Base-by-base conservation (phyloP, 2,797 vertebrate species). In the Megaceryle alcyon region DNA sequence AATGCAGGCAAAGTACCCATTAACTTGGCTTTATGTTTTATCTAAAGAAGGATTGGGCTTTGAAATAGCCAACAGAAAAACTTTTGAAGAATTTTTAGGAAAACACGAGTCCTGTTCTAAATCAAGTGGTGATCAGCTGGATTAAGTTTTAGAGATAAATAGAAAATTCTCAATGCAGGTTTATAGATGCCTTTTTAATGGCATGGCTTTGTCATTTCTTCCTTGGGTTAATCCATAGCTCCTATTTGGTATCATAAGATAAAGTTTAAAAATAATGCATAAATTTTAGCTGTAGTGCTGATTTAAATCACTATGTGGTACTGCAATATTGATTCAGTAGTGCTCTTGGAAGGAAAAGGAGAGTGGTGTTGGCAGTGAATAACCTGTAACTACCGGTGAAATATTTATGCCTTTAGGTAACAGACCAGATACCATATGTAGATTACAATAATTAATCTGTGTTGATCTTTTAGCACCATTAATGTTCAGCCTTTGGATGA, bases 341-440 rank as follows among this genome's bases (percentile, higher is more conserved):
- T 87, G 57, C 18, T 87, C 11, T 49, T 77, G 61, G 56, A 86
- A 82, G 31, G 39, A 86, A 79, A 37, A 84, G 19, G 21, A 81
- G 48, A 69, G 41, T n/a, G 21, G 28, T 90, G 37, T 28, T 93
- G 71, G 69, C 61, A 70, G 33, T 53, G 60, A 89, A 82, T 89
- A 51, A 68, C 77, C 56, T 87, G 68, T 79, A 94, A 82, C 51
- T 80, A 59, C 35, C 60, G 57, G 51, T 89, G 72, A 88, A 73
- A 78, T 81, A 78, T 77, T 91, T 92, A 41, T 85, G 70, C 78
- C 60, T 79, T 61, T 66, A 91, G 60, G 87, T 65, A 79, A 70
- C 23, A 71, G 31, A 92, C 60, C 14, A 71, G 19, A 81, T 80
- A 46, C 76, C 65, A 39, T 43, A 71, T 64, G 69, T 79, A 76